These are phyloP conservation scores for Sebastes vulpes DNA, from an alignment of 2,797 vertebrate species.

Conservation along the genomic window DNA sequence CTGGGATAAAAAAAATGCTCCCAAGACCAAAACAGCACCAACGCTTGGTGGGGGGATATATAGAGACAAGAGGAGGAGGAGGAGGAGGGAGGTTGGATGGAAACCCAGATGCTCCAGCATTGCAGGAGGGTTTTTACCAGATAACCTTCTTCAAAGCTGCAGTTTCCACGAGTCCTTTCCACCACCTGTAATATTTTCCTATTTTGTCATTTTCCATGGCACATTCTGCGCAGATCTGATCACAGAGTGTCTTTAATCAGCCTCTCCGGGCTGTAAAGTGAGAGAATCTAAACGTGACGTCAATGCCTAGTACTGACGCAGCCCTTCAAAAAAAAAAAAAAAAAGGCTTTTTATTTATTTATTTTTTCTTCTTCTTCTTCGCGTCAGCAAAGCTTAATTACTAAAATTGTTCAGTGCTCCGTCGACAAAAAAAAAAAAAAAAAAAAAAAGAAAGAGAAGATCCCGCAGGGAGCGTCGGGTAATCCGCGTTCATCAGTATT, in stretches of 20 bases:
- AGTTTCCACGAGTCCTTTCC: constrained; percentile 28
- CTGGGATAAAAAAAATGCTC: constrained; percentile 79
- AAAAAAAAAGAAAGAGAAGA: constrained; percentile 54
- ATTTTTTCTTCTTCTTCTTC: constrained; percentile 42
- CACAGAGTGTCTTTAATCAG: constrained; percentile 88
- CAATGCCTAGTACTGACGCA: constrained; percentile 99
- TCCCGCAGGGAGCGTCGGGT: constrained; percentile 22
- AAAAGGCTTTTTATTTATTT: constrained; percentile 73
- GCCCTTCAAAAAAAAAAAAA: constrained; percentile 89
- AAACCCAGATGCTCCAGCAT: constrained; percentile 60
- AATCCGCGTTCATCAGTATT: constrained; percentile 46
- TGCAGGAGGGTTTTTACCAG: constrained; percentile 55
- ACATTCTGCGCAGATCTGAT: constrained; percentile 61
- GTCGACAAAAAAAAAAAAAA: constrained; percentile 59
- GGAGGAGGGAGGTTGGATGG: constrained; percentile 5
- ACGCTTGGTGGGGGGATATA: constrained; percentile 44
- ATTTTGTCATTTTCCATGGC: constrained; percentile 41
- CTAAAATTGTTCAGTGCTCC: constrained; percentile 78
- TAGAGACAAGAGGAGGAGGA: background rate
- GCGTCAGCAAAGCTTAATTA: constrained; percentile 89
- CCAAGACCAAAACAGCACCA: constrained; percentile 84
- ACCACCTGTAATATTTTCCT: constrained; percentile 44
- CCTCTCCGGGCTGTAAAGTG: constrained; percentile 93
- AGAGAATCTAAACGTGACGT: constrained; percentile 99
- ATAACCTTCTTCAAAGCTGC: constrained; percentile 55